Percentiles rank a stretch among this genome's conserved stretches.
These are phyloP conservation scores for Mesocentrotus franciscanus DNA, from an alignment of 53 echinoderm and acorn worm genomes.

Conservation along the genomic window DNA sequence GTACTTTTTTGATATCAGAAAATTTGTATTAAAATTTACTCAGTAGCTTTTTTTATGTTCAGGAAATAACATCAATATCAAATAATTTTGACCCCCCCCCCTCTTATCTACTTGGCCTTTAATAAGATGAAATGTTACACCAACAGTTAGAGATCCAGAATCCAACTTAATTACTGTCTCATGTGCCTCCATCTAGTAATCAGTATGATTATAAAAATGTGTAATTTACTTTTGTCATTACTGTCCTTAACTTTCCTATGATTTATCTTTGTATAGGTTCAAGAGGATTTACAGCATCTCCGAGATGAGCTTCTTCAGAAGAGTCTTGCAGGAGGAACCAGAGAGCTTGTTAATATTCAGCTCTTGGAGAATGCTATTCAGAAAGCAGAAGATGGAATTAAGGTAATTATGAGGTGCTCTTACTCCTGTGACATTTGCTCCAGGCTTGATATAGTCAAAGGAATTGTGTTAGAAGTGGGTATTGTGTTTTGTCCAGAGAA, in stretches of 20 bases:
- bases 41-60: too few relatives aligned
- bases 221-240: neutral
- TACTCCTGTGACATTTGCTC: neutral
- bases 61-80: too few relatives aligned
- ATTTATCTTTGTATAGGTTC: slow-evolving; percentile 72
- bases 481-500: neutral
- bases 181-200: too few relatives aligned
- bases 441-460: neutral
- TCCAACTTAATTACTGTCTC: too few relatives aligned
- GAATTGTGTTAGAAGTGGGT: too few relatives aligned
- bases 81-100: too few relatives aligned
- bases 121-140: too few relatives aligned
- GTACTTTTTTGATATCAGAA: too few relatives aligned
- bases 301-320: slow-evolving; percentile 85
- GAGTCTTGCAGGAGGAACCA: slow-evolving; percentile 76
- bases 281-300: slow-evolving; percentile 93
- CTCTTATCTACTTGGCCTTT: too few relatives aligned
- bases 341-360: slow-evolving; percentile 81
- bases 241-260: neutral
- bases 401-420: slow-evolving; percentile 60
- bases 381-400: slow-evolving; percentile 94
- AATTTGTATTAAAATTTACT: too few relatives aligned
- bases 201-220: too few relatives aligned
- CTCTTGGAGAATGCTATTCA: slow-evolving; percentile 92
- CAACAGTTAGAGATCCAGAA: too few relatives aligned